Evolutionary conservation across 2,797 vertebrate species (phyloP).

Genomic region (Balearica regulorum): DNA sequence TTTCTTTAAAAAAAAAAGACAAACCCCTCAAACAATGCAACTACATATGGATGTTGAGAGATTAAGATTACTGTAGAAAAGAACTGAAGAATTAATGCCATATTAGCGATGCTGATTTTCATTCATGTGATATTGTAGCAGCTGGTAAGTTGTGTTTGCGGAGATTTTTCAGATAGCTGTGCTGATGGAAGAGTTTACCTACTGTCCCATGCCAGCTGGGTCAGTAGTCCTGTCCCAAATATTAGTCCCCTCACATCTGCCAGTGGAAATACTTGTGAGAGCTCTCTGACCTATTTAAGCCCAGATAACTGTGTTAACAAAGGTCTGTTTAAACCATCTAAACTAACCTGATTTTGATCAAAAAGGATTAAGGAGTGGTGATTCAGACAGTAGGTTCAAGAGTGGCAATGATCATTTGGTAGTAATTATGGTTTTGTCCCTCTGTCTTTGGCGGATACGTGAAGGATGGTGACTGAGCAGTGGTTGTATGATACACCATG

Average conservation of each 20-base stretch:
- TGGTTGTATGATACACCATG: not conserved
- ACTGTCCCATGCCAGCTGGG: not conserved
- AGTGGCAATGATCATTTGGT: not conserved
- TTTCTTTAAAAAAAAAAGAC: not conserved
- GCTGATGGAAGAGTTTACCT: not conserved
- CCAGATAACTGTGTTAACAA: not conserved
- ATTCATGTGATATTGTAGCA: not conserved
- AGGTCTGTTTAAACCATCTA: not conserved
- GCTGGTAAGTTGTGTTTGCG: not conserved
- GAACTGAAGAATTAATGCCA: not conserved
- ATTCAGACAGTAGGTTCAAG: not conserved
- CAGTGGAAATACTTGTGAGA: not conserved
- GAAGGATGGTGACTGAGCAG: not conserved
- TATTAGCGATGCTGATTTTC: not conserved
- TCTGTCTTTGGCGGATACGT: rapidly evolving
- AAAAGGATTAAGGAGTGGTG: not conserved
- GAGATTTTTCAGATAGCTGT: not conserved
- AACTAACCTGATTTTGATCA: not conserved
- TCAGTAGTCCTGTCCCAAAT: not conserved
- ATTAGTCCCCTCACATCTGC: not conserved
- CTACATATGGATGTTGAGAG: not conserved
- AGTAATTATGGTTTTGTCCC: not conserved
- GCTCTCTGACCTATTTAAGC: not conserved
- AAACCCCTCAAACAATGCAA: not conserved
- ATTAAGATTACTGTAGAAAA: not conserved